A percentile compares a stretch with the other conserved stretches of the same genome.
These are phyloP conservation scores for Trichomycterus rosablanca DNA, from an alignment of 2,113 vertebrate species.

Conservation along the genomic window DNA sequence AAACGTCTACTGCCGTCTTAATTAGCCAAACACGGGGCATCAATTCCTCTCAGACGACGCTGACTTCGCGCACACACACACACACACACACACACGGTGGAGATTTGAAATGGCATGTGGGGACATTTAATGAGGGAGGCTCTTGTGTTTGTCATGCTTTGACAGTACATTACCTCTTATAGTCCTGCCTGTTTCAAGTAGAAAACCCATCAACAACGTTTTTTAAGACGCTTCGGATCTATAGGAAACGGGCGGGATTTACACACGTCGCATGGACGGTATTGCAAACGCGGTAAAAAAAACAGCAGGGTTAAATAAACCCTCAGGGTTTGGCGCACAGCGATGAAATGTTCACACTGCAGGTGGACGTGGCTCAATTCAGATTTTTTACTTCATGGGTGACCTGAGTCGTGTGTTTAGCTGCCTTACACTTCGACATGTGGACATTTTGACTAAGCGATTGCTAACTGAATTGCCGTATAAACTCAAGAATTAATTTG, in stretches of 20 bases:
- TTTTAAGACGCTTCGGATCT: background rate
- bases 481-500: too few species aligned
- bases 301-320: background rate
- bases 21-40: slow-evolving; percentile 73
- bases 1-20: slow-evolving; percentile 79
- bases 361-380: too few species aligned
- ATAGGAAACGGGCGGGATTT: slow-evolving; percentile 23
- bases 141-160: slow-evolving; percentile 58
- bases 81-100: slow-evolving; percentile 29
- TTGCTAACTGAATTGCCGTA: too few species aligned
- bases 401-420: too few species aligned
- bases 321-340: background rate
- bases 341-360: too few species aligned
- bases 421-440: too few species aligned
- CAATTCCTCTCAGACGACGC: slow-evolving; percentile 58
- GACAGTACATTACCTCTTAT: slow-evolving; percentile 56
- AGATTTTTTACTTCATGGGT: too few species aligned
- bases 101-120: slow-evolving; percentile 64
- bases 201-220: slow-evolving; percentile 53
- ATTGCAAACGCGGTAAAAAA: slow-evolving; percentile 7
- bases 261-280: slow-evolving; percentile 19
- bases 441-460: too few species aligned
- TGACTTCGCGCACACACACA: slow-evolving; percentile 34
- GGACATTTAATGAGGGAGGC: slow-evolving; percentile 64
- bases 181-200: slow-evolving; percentile 54